Base-by-base conservation (phyloP, 2,113 vertebrate species). In the Gallinago undulata region DNA sequence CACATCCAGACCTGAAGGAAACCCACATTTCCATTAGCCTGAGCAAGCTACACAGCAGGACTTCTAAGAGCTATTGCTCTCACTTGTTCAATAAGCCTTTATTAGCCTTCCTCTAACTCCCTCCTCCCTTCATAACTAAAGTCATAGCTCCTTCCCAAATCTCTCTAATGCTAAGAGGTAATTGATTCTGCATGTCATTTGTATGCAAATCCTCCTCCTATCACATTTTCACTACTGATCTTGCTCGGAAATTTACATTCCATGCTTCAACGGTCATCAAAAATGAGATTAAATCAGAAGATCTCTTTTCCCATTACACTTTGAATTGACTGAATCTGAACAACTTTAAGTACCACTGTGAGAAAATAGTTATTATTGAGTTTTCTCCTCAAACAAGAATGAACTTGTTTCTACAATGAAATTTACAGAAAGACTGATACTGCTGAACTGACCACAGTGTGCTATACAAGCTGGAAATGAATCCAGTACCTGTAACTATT, bases 141-240 rank as follows among this genome's bases (percentile, higher is more conserved):
- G 84, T 69, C 92, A 89, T 53, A 95, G 53, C 66, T 88, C 22
- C 76, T 90, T 95, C 74, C 67, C 64, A 92, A 75, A 93, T 80
- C 90, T 90, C 69, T 45, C 88, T 75, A 93, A 94, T 89, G 76
- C 73, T 81, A 84, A 50, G 60, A 87, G 48, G 81, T 92, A 96
- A 95, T 75, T 94, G 78, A 96, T 90, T 94, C 87, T 53, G 69
- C 33, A 11, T 60, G 47, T 63, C 56, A 94, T 96, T 94, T 96
- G 56, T 88, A 96, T 95, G 94, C 92, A 96, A 95, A 96, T 94
- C 82, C n/a, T 86, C 76, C 27, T 95, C 67, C 45, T 37, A 77
- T 27, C 59, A 60, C 30, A 56, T 67, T 84, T 92, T 75, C 79
- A 89, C 72, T 45, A 81, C 83, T 72, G 59, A 87, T 93, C 72